A percentile compares a stretch with the other conserved stretches of the same genome.
Conservation (phyloP, 2,888 invertebrate genomes). For the Nebria brevicollis region DNA sequence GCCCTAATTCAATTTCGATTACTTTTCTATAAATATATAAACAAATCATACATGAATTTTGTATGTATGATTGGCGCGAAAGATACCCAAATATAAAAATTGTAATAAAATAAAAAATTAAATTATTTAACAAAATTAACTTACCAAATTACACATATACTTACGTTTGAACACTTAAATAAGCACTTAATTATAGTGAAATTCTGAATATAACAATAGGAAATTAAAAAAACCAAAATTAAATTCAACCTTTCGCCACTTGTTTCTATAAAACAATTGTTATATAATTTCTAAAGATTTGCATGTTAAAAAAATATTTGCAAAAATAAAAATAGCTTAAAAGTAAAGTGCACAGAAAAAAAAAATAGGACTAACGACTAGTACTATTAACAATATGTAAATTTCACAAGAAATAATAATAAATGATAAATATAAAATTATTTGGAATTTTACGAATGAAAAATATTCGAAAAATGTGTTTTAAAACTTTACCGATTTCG, state of each 20-base stretch:
- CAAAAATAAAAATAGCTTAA: conserved; percentile 42
- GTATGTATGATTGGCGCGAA: no score
- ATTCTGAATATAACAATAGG: background rate
- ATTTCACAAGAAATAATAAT: conserved; percentile 29
- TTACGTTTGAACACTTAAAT: background rate
- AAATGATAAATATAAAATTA: conserved; percentile 22
- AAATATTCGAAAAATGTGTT: background rate
- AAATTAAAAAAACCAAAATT: conserved; percentile 25
- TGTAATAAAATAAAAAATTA: no score
- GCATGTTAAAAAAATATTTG: background rate
- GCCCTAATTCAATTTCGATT: no score
- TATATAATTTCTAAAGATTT: background rate
- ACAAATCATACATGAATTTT: no score
- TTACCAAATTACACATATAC: background rate
- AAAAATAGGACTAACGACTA: conserved; percentile 43
- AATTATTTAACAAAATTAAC: background rate
- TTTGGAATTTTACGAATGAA: background rate
- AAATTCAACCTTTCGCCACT: conserved; percentile 46
- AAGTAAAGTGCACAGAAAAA: conserved; percentile 41
- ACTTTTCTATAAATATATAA: no score
- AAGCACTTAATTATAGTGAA: background rate
- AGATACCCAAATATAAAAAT: no score
- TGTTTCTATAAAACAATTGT: conserved; percentile 18
- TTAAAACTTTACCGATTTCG: conserved; percentile 7
- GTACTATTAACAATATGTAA: conserved; percentile 45